Percentiles rank a stretch among this genome's conserved stretches.
Evolutionary conservation across 2,113 vertebrate species (phyloP).

Genomic region (Theropithecus gelada): DNA sequence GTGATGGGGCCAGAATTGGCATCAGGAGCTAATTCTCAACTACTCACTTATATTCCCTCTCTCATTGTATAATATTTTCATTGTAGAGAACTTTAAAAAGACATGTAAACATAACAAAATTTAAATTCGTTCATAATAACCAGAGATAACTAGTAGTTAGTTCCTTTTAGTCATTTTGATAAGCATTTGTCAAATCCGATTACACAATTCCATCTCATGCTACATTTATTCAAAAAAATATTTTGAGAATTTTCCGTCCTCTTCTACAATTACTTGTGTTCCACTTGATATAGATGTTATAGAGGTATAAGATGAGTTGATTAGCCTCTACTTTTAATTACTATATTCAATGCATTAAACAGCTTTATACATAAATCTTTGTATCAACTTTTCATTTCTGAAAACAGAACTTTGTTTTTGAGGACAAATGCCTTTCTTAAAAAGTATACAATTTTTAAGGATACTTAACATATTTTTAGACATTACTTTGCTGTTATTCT

Average conservation of each 20-base stretch:
- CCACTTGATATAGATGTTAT: neutral
- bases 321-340: slow-evolving; percentile 16
- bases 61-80: neutral
- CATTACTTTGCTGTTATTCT: no score
- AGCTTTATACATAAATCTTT: neutral
- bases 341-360: neutral
- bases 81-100: neutral
- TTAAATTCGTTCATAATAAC: neutral
- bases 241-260: neutral
- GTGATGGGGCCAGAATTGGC: neutral
- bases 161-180: neutral
- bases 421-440: neutral
- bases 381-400: neutral
- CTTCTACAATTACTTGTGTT: neutral
- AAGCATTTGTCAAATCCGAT: neutral
- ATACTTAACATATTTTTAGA: neutral
- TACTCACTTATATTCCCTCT: neutral
- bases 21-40: neutral
- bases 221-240: neutral
- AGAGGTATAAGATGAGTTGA: neutral
- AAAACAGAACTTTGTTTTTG: neutral
- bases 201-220: neutral
- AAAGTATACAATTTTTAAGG: neutral
- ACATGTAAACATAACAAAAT: neutral
- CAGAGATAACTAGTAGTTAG: neutral